Evolutionary conservation across 2,113 vertebrate genomes (phyloP).

Genomic region (Neodon shergylaensis): DNA sequence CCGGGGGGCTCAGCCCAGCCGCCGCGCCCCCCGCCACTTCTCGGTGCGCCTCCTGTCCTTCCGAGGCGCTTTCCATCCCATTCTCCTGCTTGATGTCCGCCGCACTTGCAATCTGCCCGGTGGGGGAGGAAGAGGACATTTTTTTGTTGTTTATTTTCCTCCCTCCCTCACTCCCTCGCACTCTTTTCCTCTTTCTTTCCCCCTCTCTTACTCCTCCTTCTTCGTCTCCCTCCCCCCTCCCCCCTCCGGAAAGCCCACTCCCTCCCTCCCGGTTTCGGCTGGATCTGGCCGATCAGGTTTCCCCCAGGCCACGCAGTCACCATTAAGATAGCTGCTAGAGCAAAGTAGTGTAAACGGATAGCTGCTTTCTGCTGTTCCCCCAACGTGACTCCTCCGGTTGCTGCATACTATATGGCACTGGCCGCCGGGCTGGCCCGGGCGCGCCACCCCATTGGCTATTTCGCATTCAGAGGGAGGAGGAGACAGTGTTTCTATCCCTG

Average conservation of each 20-base stretch:
- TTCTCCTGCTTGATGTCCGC: slow-evolving; percentile 98
- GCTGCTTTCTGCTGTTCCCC: slow-evolving; percentile 86
- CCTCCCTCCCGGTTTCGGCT: slow-evolving; percentile 91
- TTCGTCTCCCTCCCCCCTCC: slow-evolving; percentile 80
- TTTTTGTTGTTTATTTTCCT: slow-evolving; percentile 87
- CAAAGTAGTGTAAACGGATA: slow-evolving; percentile 91
- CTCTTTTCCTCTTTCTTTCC: slow-evolving; percentile 72
- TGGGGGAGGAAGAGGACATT: slow-evolving; percentile 98
- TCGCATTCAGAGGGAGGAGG: slow-evolving; percentile 77
- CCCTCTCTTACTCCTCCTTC: slow-evolving; percentile 74
- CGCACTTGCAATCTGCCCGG: slow-evolving; percentile 92
- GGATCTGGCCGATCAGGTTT: slow-evolving; percentile 96
- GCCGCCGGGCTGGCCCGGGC: slow-evolving; percentile 78
- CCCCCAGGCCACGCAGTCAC: slow-evolving; percentile 94
- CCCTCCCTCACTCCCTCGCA: slow-evolving; percentile 76
- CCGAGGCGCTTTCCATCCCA: slow-evolving; percentile 91
- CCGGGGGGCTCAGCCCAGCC: slow-evolving; percentile 77
- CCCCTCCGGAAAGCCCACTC: slow-evolving; percentile 92
- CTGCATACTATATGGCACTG: slow-evolving; percentile 85
- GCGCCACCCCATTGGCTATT: slow-evolving; percentile 83
- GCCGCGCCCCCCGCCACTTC: slow-evolving; percentile 79
- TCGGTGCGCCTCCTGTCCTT: slow-evolving; percentile 78
- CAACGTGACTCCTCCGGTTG: slow-evolving; percentile 85
- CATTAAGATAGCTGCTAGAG: slow-evolving; percentile 95
- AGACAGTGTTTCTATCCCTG: slow-evolving; percentile 78